Evolutionary conservation across 1,140 invertebrate genomes (phyloP), one percentile per base, ranked within the genome.

Genomic region (Leptopilina clavipes): DNA sequence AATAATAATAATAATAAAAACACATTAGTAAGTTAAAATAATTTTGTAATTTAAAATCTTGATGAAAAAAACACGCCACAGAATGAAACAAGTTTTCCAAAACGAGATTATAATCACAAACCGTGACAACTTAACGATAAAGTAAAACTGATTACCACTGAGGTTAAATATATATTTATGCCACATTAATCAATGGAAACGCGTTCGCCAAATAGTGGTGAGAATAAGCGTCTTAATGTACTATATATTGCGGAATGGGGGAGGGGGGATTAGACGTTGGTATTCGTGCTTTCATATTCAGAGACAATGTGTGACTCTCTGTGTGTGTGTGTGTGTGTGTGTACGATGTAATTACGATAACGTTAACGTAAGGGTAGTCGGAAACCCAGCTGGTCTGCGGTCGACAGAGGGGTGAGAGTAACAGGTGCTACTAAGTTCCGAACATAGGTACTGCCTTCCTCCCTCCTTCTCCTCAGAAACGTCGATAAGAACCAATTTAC

Each of bases 301-400:
- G 1, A 65, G 59, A 31, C 59, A 65, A 8, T 37, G 25, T 65
- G n/a, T n/a, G n/a, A n/a, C n/a, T n/a, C n/a, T n/a, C 25, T 31
- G 25, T 31, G 1, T 31, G 14, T 31, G 14, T 65, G 25, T 65
- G 79, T 79, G 19, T 31, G 14, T 31, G 59, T 65, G 31, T 65
- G 79, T 79, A 72, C 82, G 83, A 86, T 87, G 82, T 85, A 87
- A 86, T 86, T 84, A 85, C 84, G 85, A 87, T 87, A 86, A 87
- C 79, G 83, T 83, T 86, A 85, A 87, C 83, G 84, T 80, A 82
- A 77, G 82, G 80, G 79, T 82, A 71, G 75, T 80, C 76, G 71
- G 76, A 76, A 71, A 76, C 70, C 72, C 81, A 76, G 75, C 78
- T 76, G 75, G 76, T 77, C 73, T 71, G 82, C 77, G 81, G 77